Evolutionary conservation across 1,140 invertebrate genomes (phyloP), one percentile per base, ranked within the genome.

Genomic region (Heliconius nattereri): DNA sequence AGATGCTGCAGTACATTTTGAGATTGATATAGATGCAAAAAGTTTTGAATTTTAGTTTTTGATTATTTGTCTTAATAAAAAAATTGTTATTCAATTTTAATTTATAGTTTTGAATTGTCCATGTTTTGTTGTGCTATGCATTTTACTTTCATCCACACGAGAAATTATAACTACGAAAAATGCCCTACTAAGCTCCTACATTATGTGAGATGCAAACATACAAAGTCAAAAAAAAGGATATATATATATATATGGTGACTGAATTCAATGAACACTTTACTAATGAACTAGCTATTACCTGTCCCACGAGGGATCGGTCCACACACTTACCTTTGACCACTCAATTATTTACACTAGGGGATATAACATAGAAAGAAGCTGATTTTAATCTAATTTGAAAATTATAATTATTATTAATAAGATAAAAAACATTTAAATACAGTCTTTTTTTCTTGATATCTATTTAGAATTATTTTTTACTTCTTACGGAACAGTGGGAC

Each of bases 211-310:
- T 66, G 23, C 11, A 66, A 66, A 66, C 23, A 66, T 66, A 66
- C 54, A 60, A 66, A 66, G 16, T 11, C 29, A 6, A 45, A 16
- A 45, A 40, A 40, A 40, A 40, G 3, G 11, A 40, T n/a, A n/a
- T n/a, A n/a, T n/a, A 23, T 1, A 19, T 66, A 66, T 66, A 5
- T 66, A 29, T 66, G 23, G 26, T 29, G 60, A 66, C 23, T 26
- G 29, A 66, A 66, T 66, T 29, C 60, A 66, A 66, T 57, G 54
- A 26, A 32, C 74, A 76, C 35, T 76, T 66, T 45, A 66, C 74
- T 76, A 76, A 75, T 75, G 54, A 66, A 29, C 57, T 40, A 26
- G 32, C 35, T 23, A 66, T 75, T 70, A 75, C 74, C 29, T 66
- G 74, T 76, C 74, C 74, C 57, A 32, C n/a, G 57, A 66, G 74